Percentiles rank a stretch among this genome's conserved stretches.
Evolutionary conservation across 2,888 invertebrate genomes (phyloP).

Genomic region (Agelastica alni): DNA sequence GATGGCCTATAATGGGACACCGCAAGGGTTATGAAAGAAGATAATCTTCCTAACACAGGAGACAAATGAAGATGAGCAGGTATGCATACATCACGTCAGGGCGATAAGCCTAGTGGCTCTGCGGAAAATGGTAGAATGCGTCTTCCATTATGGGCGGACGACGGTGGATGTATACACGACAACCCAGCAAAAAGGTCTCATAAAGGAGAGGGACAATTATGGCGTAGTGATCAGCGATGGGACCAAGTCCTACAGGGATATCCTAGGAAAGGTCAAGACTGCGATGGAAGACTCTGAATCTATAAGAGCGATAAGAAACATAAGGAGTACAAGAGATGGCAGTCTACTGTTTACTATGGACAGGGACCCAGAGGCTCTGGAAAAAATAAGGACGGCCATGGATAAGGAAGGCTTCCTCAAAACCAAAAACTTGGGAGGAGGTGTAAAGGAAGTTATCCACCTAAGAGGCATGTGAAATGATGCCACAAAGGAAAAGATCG

Average conservation of each 20-base stretch:
- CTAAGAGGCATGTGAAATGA: no score
- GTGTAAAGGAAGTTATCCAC: no score
- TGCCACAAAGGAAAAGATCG: no score
- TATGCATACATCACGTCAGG: constrained; percentile 13
- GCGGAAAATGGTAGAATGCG: not conserved
- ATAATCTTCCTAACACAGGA: constrained; percentile 4
- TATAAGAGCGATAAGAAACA: not conserved
- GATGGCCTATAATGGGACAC: not conserved
- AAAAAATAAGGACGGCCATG: not conserved
- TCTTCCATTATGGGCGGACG: not conserved
- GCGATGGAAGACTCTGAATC: not conserved
- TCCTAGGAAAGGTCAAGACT: not conserved
- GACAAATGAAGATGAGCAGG: constrained; percentile 4
- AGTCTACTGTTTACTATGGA: not conserved
- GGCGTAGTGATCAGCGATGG: not conserved
- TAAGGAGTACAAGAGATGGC: not conserved
- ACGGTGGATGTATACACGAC: not conserved
- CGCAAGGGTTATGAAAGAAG: constrained; percentile 10
- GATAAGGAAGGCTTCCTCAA: not conserved
- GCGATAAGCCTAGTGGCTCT: not conserved
- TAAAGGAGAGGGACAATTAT: not conserved
- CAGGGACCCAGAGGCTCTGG: not conserved
- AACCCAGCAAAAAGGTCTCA: not conserved
- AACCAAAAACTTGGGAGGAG: not conserved
- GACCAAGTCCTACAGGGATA: not conserved